A percentile compares a stretch with the other conserved stretches of the same genome.
Evolutionary conservation across 2,113 vertebrate genomes (phyloP).

Genomic region (Percina caprodes): DNA sequence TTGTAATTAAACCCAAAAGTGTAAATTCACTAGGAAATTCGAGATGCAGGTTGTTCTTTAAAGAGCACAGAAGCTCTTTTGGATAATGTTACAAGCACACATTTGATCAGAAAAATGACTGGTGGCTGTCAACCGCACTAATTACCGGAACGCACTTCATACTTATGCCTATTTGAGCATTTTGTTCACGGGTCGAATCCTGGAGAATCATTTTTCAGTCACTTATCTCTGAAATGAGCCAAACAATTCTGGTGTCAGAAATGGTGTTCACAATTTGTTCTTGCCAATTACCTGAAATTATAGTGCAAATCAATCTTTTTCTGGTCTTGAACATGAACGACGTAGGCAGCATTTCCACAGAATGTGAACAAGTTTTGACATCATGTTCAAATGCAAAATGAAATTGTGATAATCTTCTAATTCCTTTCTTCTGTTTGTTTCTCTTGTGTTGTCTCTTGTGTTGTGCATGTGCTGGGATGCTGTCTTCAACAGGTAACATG

Average conservation of each 20-base stretch:
- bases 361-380: not conserved
- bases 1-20: not conserved
- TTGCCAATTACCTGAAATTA: constrained; percentile 29
- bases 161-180: not conserved
- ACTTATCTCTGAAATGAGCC: constrained; percentile 8
- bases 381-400: not conserved
- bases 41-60: not conserved
- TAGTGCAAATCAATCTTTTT: constrained; percentile 16
- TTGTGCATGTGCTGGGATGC: constrained; percentile 12
- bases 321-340: not conserved
- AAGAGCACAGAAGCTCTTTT: not conserved
- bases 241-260: constrained; percentile 7
- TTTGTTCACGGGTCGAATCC: not conserved
- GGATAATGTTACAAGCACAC: constrained; percentile 1
- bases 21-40: not conserved
- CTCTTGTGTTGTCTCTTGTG: not conserved
- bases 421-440: constrained; percentile 17
- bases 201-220: constrained; percentile 6
- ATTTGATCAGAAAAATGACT: constrained; percentile 7
- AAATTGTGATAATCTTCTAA: constrained; percentile 1
- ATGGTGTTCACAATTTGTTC: constrained; percentile 10
- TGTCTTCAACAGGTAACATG: constrained; percentile 45
- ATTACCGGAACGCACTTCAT: not conserved
- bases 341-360: not conserved
- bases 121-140: not conserved